A percentile compares a stretch with the other conserved stretches of the same genome.
Conservation (phyloP, 1,140 invertebrate species). For the Sminthurinus signatus region DNA sequence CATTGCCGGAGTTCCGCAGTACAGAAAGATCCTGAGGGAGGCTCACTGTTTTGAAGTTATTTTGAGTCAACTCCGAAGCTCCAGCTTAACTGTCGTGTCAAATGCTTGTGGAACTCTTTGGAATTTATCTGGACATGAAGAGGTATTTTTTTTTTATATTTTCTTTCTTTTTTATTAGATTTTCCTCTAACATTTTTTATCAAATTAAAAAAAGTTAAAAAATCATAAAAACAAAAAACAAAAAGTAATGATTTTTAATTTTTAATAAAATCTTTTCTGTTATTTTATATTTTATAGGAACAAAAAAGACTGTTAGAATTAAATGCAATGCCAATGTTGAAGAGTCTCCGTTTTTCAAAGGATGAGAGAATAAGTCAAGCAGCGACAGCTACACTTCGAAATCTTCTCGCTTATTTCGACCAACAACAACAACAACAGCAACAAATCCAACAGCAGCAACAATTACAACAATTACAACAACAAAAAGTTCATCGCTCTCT, state of each 20-base stretch:
- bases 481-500: no score
- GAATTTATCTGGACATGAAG: constrained; percentile 69
- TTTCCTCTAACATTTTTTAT: no score
- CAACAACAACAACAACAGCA: no score
- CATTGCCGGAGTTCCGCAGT: constrained; percentile 71
- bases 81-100: constrained; percentile 86
- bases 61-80: constrained; percentile 82
- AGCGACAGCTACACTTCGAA: constrained; percentile 88
- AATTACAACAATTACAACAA: no score
- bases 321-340: constrained; percentile 85
- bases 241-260: no score
- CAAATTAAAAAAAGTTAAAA: no score
- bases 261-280: no score
- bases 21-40: constrained; percentile 67
- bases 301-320: constrained; percentile 84
- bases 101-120: constrained; percentile 94
- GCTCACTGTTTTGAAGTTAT: constrained; percentile 83
- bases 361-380: constrained; percentile 97
- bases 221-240: no score
- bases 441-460: not conserved
- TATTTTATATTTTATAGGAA: constrained; percentile 78
- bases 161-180: no score
- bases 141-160: no score
- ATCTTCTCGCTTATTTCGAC: constrained; percentile 66
- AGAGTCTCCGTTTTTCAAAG: constrained; percentile 89